phyloP scores from a whole-genome alignment of 2,113 vertebrate species.

The Carettochelys insculpta region DNA sequence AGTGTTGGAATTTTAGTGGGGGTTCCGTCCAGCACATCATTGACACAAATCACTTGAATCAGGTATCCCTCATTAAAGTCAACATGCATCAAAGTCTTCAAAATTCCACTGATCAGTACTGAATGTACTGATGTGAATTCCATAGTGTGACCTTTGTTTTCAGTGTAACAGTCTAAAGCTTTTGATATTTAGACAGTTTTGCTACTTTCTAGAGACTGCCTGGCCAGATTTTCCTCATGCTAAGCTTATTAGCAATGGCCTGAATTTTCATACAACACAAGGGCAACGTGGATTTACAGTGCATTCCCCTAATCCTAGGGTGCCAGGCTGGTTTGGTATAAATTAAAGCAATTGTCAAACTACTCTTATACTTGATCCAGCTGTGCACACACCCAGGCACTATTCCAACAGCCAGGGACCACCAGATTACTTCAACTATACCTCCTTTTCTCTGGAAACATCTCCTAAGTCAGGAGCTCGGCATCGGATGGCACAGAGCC shows the following conservation, averaged over 20 bases:
- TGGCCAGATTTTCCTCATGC: accelerated
- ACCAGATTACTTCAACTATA: neutral
- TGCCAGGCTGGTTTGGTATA: neutral
- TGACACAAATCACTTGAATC: neutral
- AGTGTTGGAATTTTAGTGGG: neutral
- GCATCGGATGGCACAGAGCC: accelerated
- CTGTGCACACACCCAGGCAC: neutral
- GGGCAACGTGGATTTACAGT: neutral
- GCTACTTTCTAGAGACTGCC: neutral
- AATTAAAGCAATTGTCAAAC: neutral
- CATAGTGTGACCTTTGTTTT: neutral
- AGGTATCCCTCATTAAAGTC: neutral
- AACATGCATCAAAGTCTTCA: neutral
- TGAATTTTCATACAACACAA: neutral
- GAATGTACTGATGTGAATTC: neutral
- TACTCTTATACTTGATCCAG: neutral
- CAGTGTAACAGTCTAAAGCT: neutral
- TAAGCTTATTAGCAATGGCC: neutral
- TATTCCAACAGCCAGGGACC: neutral
- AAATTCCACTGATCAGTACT: neutral
- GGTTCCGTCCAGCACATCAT: neutral
- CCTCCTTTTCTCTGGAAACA: neutral
- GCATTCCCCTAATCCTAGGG: neutral
- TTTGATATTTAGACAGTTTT: neutral
- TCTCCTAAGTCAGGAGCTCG: neutral